Evolutionary conservation across 1,140 invertebrate genomes (phyloP).

Genomic region (Trachymyrmex cornetzi): DNA sequence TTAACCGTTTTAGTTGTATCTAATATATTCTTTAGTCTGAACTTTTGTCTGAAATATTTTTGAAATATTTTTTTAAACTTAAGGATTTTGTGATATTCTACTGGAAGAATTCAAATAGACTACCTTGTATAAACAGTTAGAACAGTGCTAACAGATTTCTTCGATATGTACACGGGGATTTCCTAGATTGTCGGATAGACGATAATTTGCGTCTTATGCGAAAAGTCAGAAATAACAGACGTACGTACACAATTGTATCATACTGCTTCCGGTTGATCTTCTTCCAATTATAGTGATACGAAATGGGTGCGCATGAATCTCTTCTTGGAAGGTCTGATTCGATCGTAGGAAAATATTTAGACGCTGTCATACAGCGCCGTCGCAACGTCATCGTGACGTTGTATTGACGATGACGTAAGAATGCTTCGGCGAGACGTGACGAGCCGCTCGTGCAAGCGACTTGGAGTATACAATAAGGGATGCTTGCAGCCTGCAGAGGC

Average conservation of each 20-base stretch:
- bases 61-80: too few species aligned
- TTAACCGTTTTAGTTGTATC: too few species aligned
- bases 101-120: too few species aligned
- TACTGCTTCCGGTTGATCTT: conserved; percentile 59
- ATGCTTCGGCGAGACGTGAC: conserved; percentile 53
- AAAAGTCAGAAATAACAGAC: conserved; percentile 30
- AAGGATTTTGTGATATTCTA: too few species aligned
- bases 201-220: conserved; percentile 36
- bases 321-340: conserved; percentile 69
- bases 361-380: conserved; percentile 54
- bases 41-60: too few species aligned
- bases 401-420: conserved; percentile 71
- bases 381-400: conserved; percentile 74
- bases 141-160: background rate
- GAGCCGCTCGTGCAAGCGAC: conserved; percentile 17
- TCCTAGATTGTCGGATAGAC: conserved; percentile 22
- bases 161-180: conserved; percentile 30
- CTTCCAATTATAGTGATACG: conserved; percentile 63
- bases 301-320: conserved; percentile 2
- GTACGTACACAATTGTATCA: conserved; percentile 51
- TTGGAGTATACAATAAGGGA: conserved; percentile 8
- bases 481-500: background rate
- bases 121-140: background rate
- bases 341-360: conserved; percentile 75
- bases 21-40: too few species aligned